phyloP scores from a whole-genome alignment of 2,113 vertebrate genomes.

The Terrapene triunguis region DNA sequence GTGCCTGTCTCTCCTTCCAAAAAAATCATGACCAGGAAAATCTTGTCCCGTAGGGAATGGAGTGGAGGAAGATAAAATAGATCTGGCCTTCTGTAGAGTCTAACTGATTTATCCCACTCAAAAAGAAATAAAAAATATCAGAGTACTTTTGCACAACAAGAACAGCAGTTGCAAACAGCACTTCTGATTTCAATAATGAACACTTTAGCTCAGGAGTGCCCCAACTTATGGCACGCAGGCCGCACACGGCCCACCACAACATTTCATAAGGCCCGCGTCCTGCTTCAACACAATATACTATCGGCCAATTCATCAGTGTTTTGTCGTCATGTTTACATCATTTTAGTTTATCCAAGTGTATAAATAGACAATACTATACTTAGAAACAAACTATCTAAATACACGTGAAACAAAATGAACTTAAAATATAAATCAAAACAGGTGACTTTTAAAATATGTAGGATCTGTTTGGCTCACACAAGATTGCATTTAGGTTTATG shows the following conservation, averaged over 20 bases:
- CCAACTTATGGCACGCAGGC: background rate
- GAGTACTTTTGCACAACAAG: slow-evolving; percentile 3
- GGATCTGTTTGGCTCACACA: background rate
- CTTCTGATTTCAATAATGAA: slow-evolving; percentile 29
- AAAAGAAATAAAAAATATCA: background rate
- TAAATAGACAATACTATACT: background rate
- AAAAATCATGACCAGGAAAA: background rate
- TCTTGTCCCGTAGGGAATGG: background rate
- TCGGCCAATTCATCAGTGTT: background rate
- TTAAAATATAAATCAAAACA: background rate
- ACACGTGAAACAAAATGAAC: background rate
- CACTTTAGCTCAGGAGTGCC: background rate
- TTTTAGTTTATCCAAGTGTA: background rate
- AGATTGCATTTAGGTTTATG: background rate
- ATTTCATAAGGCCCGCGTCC: background rate
- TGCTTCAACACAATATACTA: background rate
- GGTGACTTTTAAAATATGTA: background rate
- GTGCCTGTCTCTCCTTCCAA: background rate
- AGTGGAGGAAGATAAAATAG: fast-evolving
- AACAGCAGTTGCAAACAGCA: background rate
- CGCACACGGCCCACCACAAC: background rate
- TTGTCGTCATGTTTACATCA: background rate
- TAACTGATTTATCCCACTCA: background rate
- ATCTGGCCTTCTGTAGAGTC: background rate
- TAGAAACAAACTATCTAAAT: background rate